Evolutionary conservation across 2,113 vertebrate species (phyloP).

Genomic region (Drymodes brunneopygia): DNA sequence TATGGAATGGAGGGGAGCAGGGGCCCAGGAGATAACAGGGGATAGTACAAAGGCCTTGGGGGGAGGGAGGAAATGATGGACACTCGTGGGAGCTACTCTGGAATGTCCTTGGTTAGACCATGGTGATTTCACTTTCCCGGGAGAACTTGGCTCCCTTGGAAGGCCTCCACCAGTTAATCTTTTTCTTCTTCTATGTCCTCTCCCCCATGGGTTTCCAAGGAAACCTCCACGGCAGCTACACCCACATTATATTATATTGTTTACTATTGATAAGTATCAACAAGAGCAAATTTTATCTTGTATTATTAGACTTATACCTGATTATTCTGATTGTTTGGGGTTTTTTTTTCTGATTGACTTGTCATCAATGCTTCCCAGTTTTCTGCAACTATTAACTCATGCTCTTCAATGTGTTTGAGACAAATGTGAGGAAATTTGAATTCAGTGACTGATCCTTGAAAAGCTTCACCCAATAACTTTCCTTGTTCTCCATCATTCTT

Average conservation of each 20-base stretch:
- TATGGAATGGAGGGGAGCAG: too few species aligned
- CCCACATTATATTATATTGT: background rate
- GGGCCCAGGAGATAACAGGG: too few species aligned
- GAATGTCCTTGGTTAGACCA: too few species aligned
- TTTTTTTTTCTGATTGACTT: background rate
- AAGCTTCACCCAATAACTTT: background rate
- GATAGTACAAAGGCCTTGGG: too few species aligned
- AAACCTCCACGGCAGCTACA: too few species aligned
- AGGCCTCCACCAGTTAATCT: too few species aligned
- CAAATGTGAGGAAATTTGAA: background rate
- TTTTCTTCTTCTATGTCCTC: too few species aligned
- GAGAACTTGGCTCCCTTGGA: too few species aligned
- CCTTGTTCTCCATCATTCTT: background rate
- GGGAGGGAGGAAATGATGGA: too few species aligned
- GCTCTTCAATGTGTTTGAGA: background rate
- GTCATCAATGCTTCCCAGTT: background rate
- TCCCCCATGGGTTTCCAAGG: too few species aligned
- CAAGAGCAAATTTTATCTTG: background rate
- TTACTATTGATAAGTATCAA: background rate
- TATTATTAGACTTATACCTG: background rate
- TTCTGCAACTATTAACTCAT: background rate
- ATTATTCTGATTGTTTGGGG: background rate
- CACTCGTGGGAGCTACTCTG: too few species aligned
- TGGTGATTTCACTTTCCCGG: too few species aligned
- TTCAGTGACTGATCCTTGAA: background rate